A percentile compares a stretch with the other conserved stretches of the same genome.
phyloP scores from a whole-genome alignment of 2,888 invertebrate species.

The Notodonta dromedarius region DNA sequence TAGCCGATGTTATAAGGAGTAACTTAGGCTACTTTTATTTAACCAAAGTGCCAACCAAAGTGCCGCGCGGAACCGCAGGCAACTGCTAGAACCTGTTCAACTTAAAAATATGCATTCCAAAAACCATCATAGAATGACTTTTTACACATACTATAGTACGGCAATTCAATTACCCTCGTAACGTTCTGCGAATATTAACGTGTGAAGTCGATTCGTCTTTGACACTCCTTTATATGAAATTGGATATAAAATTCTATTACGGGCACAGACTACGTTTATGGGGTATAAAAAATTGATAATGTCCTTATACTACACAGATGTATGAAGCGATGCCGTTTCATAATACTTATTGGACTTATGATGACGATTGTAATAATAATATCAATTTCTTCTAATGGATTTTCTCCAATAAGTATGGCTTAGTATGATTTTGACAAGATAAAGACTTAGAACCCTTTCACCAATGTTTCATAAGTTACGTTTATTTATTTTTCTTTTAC shows the following conservation, averaged over 20 bases:
- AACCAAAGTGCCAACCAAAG: too few species aligned
- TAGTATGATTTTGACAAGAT: too few species aligned
- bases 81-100: too few species aligned
- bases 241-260: conserved; percentile 14
- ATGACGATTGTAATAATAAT: too few species aligned
- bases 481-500: not conserved
- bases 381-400: too few species aligned
- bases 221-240: conserved; percentile 14
- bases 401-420: too few species aligned
- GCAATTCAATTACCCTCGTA: conserved; percentile 1
- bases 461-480: not conserved
- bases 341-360: not conserved
- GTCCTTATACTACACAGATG: not conserved
- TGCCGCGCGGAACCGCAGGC: too few species aligned
- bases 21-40: too few species aligned
- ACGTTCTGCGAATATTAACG: conserved; percentile 17
- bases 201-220: conserved; percentile 19
- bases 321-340: not conserved
- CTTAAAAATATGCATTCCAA: too few species aligned
- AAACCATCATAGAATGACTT: too few species aligned
- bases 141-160: not conserved
- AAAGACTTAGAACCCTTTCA: too few species aligned
- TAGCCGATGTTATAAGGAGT: too few species aligned
- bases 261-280: conserved; percentile 19
- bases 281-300: conserved; percentile 2